Conservation (phyloP, 2,797 vertebrate species). For the Sylvilagus floridanus region DNA sequence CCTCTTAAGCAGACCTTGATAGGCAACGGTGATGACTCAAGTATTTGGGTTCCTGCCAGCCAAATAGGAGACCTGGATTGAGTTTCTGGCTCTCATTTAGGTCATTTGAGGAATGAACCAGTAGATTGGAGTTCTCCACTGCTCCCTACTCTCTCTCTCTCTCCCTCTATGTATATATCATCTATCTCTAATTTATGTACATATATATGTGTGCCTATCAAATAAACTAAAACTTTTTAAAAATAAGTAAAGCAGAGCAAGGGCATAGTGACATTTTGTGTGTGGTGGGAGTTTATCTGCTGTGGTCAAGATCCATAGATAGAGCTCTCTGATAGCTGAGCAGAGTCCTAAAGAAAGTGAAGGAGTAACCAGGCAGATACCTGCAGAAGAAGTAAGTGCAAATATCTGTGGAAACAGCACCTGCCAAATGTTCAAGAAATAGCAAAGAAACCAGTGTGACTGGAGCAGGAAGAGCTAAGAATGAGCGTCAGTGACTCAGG, state of each 20-base stretch:
- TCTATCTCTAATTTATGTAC: too few species aligned
- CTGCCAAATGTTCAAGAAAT: neutral
- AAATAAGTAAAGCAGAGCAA: neutral
- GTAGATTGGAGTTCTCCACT: too few species aligned
- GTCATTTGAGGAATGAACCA: too few species aligned
- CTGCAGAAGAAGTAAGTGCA: neutral
- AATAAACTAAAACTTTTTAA: too few species aligned
- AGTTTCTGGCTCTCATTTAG: too few species aligned
- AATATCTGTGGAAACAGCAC: neutral
- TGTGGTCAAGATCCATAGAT: neutral
- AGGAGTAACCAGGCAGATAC: neutral
- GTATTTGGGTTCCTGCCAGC: too few species aligned
- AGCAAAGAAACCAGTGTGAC: neutral
- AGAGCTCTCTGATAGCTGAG: neutral
- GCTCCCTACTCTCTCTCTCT: too few species aligned
- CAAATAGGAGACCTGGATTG: too few species aligned
- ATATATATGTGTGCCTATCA: too few species aligned
- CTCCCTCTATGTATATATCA: too few species aligned
- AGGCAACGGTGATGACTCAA: too few species aligned
- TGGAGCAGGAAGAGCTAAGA: neutral
- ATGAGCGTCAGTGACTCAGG: fast-evolving
- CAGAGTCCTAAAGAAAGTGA: neutral
- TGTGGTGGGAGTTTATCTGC: neutral
- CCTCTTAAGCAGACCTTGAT: too few species aligned
- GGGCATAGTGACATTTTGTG: neutral